Base-by-base conservation (phyloP, 2,113 vertebrate species). In the Cisticola juncidis region DNA sequence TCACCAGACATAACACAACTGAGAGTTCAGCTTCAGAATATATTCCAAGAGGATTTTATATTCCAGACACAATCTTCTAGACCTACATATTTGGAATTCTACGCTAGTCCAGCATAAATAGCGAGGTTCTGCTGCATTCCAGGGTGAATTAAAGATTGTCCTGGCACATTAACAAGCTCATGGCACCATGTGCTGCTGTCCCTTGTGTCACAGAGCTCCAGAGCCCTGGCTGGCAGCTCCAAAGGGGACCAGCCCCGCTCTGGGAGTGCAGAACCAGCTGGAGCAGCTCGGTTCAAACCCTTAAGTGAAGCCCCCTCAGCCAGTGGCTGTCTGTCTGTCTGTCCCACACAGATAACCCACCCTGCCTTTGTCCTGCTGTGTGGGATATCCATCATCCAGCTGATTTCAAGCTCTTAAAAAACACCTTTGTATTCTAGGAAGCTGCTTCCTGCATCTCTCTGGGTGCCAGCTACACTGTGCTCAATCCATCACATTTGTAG, bases 371-470 rank as follows among this genome's bases (percentile, higher is more conserved):
- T 24, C 16, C n/a, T 5, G 7, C 3, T 21, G 36, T 35, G 17
- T 25, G 9, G 21, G 31, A 33, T 6, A 83, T 80, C 51, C 76
- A 68, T 69, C 71, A 77, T 0, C 24, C 19, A 47, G 58, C 25
- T 28, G 15, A 50, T 83, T 50, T 31, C 36, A 17, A 38, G 64
- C 5, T 3, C 61, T 69, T 24, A 28, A 64, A 83, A 22, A 70
- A 5, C 36, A 22, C 7, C 68, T 90, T 91, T 91, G 76, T 90
- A 88, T 93, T 94, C 92, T 88, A 92, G 86, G 86, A 96, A 94
- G 85, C 48, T 68, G 23, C 56, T 82, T 25, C 60, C 69, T n/a
- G 42, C 5, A 3, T 88, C 88, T 82, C 96, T 64, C 72, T 31
- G 61, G 58, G 48, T 79, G 77, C 83, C 94, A 96, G 90, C 92